phyloP scores from a whole-genome alignment of 2,797 vertebrate species.

The Anguilla marmorata region DNA sequence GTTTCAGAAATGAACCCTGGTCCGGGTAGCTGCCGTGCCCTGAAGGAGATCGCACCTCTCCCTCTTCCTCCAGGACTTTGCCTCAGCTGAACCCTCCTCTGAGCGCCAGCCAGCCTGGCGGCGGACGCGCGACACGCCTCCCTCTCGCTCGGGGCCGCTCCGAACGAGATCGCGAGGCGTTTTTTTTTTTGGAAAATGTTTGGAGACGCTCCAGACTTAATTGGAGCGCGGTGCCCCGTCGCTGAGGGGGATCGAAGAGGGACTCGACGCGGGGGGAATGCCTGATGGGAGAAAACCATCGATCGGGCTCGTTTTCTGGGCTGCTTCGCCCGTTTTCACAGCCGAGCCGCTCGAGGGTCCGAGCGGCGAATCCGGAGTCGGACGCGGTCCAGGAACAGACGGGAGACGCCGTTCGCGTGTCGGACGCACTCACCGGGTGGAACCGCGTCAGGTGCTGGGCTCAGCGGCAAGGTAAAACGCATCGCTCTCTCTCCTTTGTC shows the following conservation, averaged over 20 bases:
- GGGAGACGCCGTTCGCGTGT: slow-evolving; percentile 38
- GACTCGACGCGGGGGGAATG: slow-evolving; percentile 54
- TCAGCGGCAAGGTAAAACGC: slow-evolving; percentile 45
- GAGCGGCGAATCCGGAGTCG: slow-evolving; percentile 56
- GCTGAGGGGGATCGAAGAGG: slow-evolving; percentile 51
- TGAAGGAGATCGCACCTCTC: background rate
- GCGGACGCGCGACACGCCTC: background rate
- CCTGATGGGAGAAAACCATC: slow-evolving; percentile 50
- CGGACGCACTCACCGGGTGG: slow-evolving; percentile 54
- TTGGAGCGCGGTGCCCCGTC: slow-evolving; percentile 55
- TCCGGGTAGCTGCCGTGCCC: background rate
- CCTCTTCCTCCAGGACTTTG: background rate
- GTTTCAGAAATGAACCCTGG: background rate
- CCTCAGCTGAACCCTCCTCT: slow-evolving; percentile 11
- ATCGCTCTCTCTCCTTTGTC: slow-evolving; percentile 52
- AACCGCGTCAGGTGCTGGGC: slow-evolving; percentile 54
- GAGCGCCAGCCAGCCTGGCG: background rate
- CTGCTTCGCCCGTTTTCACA: slow-evolving; percentile 34
- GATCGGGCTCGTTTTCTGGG: slow-evolving; percentile 48
- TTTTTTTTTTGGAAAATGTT: slow-evolving; percentile 60
- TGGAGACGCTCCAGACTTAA: slow-evolving; percentile 60
- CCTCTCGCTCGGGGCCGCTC: background rate
- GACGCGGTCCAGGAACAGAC: slow-evolving; percentile 38
- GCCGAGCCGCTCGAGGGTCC: slow-evolving; percentile 44
- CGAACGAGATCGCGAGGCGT: slow-evolving; percentile 55